Conservation (phyloP, 2,797 vertebrate species). For the Buceros bicornis region DNA sequence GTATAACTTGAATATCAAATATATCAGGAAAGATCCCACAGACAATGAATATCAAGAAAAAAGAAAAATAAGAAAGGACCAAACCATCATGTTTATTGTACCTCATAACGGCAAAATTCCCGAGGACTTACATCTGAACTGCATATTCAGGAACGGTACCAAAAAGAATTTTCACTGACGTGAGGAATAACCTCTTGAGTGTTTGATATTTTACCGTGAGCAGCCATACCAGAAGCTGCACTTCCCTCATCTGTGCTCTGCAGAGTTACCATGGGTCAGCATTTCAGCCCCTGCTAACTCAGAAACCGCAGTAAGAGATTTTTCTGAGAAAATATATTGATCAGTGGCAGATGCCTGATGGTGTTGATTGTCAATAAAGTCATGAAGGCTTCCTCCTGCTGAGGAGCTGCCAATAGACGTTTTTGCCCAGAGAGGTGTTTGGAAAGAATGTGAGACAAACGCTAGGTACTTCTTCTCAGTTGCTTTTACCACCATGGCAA, state of each 20-base stretch:
- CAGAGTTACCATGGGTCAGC: background rate
- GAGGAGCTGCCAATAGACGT: background rate
- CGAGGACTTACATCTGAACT: background rate
- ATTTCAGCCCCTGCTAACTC: background rate
- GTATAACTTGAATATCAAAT: background rate
- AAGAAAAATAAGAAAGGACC: background rate
- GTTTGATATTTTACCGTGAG: background rate
- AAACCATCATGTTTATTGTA: background rate
- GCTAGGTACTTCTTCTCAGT: background rate
- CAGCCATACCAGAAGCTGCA: background rate
- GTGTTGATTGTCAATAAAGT: background rate
- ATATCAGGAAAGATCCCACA: background rate
- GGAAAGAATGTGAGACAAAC: background rate
- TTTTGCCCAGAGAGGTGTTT: background rate
- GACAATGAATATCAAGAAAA: background rate
- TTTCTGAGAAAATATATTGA: fast-evolving
- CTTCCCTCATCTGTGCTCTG: background rate
- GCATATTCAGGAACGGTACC: background rate
- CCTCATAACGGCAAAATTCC: background rate
- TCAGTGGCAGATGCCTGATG: background rate
- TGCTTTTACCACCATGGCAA: background rate
- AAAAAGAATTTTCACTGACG: background rate
- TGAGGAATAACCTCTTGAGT: background rate
- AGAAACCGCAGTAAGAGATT: background rate
- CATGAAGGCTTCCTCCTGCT: background rate